A percentile compares a stretch with the other conserved stretches of the same genome.
Conservation (phyloP, 2,113 vertebrate genomes). For the Herpailurus yagouaroundi region DNA sequence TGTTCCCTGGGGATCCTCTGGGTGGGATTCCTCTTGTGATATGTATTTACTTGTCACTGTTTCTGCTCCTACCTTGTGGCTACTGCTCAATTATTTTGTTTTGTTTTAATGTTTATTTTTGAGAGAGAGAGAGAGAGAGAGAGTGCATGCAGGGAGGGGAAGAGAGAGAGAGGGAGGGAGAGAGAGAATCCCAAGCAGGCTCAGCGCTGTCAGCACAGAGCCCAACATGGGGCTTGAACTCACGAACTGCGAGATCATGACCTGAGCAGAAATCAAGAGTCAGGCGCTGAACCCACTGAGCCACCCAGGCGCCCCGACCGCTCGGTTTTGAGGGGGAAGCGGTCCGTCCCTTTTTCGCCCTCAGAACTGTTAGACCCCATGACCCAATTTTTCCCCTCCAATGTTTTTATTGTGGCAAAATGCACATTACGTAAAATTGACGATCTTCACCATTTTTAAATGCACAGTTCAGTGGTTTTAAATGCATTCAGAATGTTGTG, state of each 20-base stretch:
- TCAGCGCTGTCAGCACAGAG: no score
- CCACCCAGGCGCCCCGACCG: no score
- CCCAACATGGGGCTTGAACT: no score
- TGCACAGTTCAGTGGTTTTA: background rate
- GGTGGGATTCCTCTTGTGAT: background rate
- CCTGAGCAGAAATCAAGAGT: no score
- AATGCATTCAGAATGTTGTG: background rate
- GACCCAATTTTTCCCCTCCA: background rate
- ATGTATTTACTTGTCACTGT: background rate
- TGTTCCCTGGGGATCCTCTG: fast-evolving
- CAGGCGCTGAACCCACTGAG: no score
- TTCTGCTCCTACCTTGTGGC: fast-evolving
- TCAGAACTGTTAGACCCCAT: background rate
- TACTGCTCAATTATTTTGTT: no score
- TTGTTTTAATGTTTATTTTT: no score
- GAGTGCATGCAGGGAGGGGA: no score
- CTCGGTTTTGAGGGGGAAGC: background rate
- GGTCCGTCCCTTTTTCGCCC: background rate
- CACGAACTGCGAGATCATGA: no score
- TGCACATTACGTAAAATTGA: background rate
- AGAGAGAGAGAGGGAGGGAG: no score
- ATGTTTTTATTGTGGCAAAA: background rate
- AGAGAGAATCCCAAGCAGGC: no score
- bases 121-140: no score
- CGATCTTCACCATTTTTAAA: background rate